Base-by-base conservation (phyloP, 2,888 invertebrate species). In the Anoncus sp. region DNA sequence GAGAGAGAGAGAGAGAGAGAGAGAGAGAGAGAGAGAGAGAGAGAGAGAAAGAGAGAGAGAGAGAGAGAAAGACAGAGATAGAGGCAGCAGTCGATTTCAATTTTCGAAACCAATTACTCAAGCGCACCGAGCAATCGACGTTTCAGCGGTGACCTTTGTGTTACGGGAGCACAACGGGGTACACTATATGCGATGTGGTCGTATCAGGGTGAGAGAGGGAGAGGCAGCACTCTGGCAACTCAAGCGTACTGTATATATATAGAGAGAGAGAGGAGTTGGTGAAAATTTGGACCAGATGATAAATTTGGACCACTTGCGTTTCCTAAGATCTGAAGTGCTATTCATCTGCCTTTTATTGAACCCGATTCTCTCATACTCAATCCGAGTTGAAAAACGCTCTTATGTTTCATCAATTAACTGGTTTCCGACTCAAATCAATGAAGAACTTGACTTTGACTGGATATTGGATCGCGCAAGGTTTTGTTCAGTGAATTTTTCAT, bases 41-140 rank as follows among this genome's bases (percentile, higher is more conserved):
- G 43, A 10, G 47, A 6, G n/a, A 6, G 47, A 22, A 1, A 51
- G 6, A 51, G 4, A 14, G 38, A 53, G 53, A 31, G 27, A 53
- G 12, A 51, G 24, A 27, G 35, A 77, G 76, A 65, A 71, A 75
- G 63, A n/a, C n/a, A n/a, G n/a, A n/a, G n/a, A n/a, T n/a, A n/a
- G n/a, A n/a, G n/a, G n/a, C n/a, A n/a, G n/a, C 78, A 79, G 79
- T 81, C 81, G 82, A 81, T 84, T 86, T 84, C 84, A 84, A 86
- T 87, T 86, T 86, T 85, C 85, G 82, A 79, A 80, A 82, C 82
- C 85, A 87, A 79, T 79, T 79, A 79, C 78, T 79, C 78, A 75
- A 73, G 71, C 72, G 71, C 57, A 75, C 65, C 71, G 63, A 75
- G 67, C 75, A 75, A 72, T 75, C 75, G 75, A 79, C 67, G 75